phyloP scores from a whole-genome alignment of 1,140 invertebrate genomes.

The Hetaerina americana region DNA sequence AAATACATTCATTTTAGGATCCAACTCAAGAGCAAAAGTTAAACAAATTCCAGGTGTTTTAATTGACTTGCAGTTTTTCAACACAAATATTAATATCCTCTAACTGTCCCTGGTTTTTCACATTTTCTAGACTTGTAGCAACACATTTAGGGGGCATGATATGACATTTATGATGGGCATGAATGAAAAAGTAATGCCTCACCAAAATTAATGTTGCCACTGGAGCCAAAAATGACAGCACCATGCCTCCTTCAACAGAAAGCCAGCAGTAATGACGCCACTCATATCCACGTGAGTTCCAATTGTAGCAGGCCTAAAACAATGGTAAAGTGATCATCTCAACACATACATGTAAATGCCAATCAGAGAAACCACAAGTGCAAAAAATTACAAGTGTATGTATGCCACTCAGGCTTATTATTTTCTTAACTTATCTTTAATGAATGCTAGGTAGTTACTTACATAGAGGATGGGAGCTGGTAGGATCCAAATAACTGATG shows the following conservation, averaged over 20 bases:
- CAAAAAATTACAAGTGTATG: no score
- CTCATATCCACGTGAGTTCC: slow-evolving; percentile 50
- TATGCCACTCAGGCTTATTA: no score
- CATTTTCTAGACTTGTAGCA: not conserved
- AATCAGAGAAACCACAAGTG: no score
- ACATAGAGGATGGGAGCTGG: slow-evolving; percentile 41
- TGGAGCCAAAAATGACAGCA: slow-evolving; percentile 54
- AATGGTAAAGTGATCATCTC: slow-evolving; percentile 17
- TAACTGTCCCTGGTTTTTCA: not conserved
- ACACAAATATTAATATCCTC: no score
- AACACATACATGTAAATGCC: no score
- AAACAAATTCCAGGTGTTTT: no score
- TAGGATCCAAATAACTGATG: slow-evolving; percentile 28
- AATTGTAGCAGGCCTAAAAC: slow-evolving; percentile 40
- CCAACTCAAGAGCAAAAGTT: no score
- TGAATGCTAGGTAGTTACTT: slow-evolving; percentile 22
- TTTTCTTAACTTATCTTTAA: slow-evolving; percentile 16
- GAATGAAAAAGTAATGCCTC: slow-evolving; percentile 19
- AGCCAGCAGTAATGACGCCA: slow-evolving; percentile 56
- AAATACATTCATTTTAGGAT: no score
- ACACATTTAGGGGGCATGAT: not conserved
- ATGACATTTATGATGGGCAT: not conserved
- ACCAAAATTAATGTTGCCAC: slow-evolving; percentile 47
- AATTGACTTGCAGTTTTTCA: not conserved
- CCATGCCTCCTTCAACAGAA: slow-evolving; percentile 55